Base-by-base conservation (phyloP, 1,140 invertebrate species). In the Ganaspis sp. region DNA sequence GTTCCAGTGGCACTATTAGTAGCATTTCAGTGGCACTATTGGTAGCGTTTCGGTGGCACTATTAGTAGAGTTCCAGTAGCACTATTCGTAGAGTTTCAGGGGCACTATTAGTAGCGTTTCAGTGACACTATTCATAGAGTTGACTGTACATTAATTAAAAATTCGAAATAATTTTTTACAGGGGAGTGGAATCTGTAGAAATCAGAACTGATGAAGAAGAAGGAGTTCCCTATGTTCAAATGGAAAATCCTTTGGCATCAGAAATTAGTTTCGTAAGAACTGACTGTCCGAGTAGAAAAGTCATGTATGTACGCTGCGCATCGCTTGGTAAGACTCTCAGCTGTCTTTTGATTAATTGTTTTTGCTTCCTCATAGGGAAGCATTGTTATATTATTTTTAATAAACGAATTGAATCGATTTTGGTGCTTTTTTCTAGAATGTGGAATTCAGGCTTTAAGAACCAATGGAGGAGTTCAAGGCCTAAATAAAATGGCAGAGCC, bases 221-320 rank as follows among this genome's bases (percentile, higher is more conserved):
- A 70, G 77, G 86, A 85, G 79, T 92, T 12, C 92, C 94, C 45
- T 97, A 96, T 83, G 96, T 96, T 0, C 93, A 95, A 82, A 95
- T 97, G 83, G 94, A 95, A 79, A 95, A 96, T 88, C 95, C 96
- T 0, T 92, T 93, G 54, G 95, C 95, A 2, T 89, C 94, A 3
- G 96, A 97, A 90, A 96, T 97, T 26, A 95, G 94, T 17, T 97
- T 97, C 81, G 92, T 96, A 11, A 93, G 95, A 75, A 94, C 94
- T 11, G 91, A 93, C 37, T 97, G 96, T 86, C 93, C 94, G 0
- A 93, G 93, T n/a, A 94, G 94, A 77, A 94, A 95, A 90, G 96
- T 97, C 12, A 93, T 97, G 69, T 95, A 95, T 87, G 94, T 97
- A 26, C 92, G 93, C 6, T 97, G 96, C 81, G 93, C 94, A 45